Base-by-base conservation (phyloP, 2,113 vertebrate species). In the Nanorana parkeri region DNA sequence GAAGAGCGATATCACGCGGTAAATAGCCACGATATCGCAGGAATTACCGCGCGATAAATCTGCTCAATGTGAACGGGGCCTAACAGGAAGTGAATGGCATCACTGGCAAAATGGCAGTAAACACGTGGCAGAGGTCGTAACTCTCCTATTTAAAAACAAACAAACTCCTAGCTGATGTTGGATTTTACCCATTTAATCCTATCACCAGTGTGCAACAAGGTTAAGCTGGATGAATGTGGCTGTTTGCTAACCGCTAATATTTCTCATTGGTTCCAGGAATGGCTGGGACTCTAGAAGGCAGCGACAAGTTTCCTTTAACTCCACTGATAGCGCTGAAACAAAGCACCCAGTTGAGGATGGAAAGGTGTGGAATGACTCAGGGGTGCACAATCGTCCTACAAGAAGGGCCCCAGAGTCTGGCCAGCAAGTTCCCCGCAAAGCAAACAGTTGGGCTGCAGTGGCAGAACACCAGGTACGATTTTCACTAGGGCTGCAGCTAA, bases 281-380 rank as follows among this genome's bases (percentile, higher is more conserved):
- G 93, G 88, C 67, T 99, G 96, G 96, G 96, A 96, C 69, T 90
- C 88, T 73, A 92, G 93, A 65, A 93, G 95, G 74, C 95, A 95
- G 81, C 87, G 92, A 19, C 95, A 93, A 74, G 86, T 95, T 58
- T 96, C 95, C 13, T 71, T 96, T 83, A 95, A 94, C 89, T 96
- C 95, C 5, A 94, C 90, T 13, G 97, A 99, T 60, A 92, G 89
- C 17, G 51, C 90, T 21, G 96, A 96, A 23, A 89, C 83, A 79
- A 95, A 91, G 68, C 94, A 96, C 11, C 79, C 90, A 72, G 84
- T 81, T 0, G 96, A 98, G 74, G 94, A 96, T 41, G 96, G 95
- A 0, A 93, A 92, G 85, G 90, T 85, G 24, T 94, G 94, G 92
- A 41, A 71, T 0, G 92, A 93, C 15, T 51, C 90, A 0, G 83